phyloP scores from a whole-genome alignment of 2,888 invertebrate genomes.

The Lampropteryx suffumata region DNA sequence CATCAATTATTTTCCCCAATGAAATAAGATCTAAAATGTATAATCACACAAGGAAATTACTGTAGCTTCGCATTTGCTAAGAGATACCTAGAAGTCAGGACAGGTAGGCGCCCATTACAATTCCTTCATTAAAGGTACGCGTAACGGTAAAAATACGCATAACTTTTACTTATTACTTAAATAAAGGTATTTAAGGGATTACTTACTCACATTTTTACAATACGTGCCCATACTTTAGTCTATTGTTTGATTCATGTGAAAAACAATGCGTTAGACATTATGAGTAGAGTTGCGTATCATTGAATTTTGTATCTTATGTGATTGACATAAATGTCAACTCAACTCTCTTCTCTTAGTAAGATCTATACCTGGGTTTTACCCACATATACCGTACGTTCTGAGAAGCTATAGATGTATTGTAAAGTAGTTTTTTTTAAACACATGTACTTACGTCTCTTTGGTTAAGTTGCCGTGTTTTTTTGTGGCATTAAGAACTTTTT shows the following conservation, averaged over 20 bases:
- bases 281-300: no score
- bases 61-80: neutral
- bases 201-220: conserved; percentile 16
- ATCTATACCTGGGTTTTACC: conserved; percentile 27
- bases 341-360: no score
- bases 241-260: conserved; percentile 19
- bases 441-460: neutral
- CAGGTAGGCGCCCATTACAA: neutral
- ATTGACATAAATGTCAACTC: no score
- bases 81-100: neutral
- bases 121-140: neutral
- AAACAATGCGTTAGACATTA: conserved; percentile 14
- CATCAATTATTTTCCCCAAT: no score
- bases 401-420: conserved; percentile 8
- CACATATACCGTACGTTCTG: conserved; percentile 23
- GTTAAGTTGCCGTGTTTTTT: neutral
- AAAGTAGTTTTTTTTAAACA: conserved; percentile 4
- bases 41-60: no score
- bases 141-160: conserved; percentile 7
- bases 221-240: neutral
- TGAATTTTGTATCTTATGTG: no score
- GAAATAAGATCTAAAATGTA: no score
- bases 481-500: no score
- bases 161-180: neutral
- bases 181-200: neutral